These are phyloP conservation scores for Conus ventricosus DNA, from an alignment of 1,140 invertebrate species.

Conservation along the genomic window DNA sequence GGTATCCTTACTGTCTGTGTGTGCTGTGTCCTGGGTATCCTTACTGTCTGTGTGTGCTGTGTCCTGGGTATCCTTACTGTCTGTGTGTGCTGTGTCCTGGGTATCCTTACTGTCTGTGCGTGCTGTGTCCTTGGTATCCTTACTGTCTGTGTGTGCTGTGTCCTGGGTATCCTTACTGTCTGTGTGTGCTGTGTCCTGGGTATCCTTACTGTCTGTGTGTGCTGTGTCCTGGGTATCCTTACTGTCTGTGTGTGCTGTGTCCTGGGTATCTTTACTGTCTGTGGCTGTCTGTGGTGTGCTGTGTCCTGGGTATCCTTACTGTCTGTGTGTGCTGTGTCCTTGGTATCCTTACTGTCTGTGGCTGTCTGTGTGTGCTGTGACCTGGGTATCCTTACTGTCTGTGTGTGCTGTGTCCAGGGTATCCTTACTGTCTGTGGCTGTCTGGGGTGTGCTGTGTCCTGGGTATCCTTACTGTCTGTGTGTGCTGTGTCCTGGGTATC, in stretches of 20 bases:
- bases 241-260: not conserved
- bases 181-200: too few species aligned
- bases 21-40: too few species aligned
- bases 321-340: too few species aligned
- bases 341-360: too few species aligned
- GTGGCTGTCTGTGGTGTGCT: too few species aligned
- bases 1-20: slow-evolving; percentile 23
- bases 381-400: not conserved
- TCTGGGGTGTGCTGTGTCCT: slow-evolving; percentile 1
- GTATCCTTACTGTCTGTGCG: not conserved
- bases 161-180: too few species aligned
- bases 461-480: slow-evolving; percentile 21
- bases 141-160: too few species aligned
- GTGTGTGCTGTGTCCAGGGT: too few species aligned
- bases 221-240: slow-evolving; percentile 32
- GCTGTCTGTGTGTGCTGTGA: not conserved
- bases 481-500: not conserved
- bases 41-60: not conserved
- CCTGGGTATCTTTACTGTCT: not conserved
- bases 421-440: not conserved
- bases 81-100: too few species aligned
- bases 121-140: not conserved
- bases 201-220: not conserved
- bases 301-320: not conserved
- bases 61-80: not conserved